phyloP scores from a whole-genome alignment of 2,888 invertebrate species.

The Campoplex nolae region DNA sequence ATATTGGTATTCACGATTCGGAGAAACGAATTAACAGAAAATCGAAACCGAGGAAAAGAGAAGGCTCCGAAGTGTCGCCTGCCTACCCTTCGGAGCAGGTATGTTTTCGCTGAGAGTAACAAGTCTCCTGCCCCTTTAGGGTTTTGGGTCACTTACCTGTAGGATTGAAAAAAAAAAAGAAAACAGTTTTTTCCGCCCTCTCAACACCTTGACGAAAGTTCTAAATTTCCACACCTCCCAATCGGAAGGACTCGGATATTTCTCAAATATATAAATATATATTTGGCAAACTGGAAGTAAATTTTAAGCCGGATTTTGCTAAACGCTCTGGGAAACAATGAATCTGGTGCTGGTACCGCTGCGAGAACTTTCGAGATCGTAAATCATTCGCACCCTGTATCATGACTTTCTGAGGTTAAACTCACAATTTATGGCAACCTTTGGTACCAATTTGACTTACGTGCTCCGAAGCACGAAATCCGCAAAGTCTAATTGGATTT shows the following conservation, averaged over 20 bases:
- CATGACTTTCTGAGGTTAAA: background rate
- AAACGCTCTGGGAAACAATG: background rate
- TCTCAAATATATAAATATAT: background rate
- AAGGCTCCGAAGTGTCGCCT: conserved; percentile 23
- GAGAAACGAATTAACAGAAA: background rate
- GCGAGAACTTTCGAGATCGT: conserved; percentile 1
- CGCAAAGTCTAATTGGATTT: background rate
- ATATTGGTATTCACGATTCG: background rate
- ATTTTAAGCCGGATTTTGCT: background rate
- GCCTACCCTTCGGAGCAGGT: conserved; percentile 24
- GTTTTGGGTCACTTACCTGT: conserved; percentile 49
- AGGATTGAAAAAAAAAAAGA: conserved; percentile 20
- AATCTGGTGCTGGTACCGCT: conserved; percentile 51
- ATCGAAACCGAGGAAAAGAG: too few species aligned
- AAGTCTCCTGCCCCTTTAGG: conserved; percentile 21
- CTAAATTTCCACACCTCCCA: background rate
- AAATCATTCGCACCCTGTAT: conserved; percentile 31
- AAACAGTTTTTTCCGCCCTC: background rate
- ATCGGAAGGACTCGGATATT: background rate
- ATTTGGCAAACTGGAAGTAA: background rate
- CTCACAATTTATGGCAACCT: background rate
- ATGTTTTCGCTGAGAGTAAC: background rate
- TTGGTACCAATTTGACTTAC: background rate
- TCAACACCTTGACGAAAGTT: background rate
- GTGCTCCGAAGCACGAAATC: background rate